Base-by-base conservation (phyloP, 2,888 invertebrate species). In the Agapostemon virescens region DNA sequence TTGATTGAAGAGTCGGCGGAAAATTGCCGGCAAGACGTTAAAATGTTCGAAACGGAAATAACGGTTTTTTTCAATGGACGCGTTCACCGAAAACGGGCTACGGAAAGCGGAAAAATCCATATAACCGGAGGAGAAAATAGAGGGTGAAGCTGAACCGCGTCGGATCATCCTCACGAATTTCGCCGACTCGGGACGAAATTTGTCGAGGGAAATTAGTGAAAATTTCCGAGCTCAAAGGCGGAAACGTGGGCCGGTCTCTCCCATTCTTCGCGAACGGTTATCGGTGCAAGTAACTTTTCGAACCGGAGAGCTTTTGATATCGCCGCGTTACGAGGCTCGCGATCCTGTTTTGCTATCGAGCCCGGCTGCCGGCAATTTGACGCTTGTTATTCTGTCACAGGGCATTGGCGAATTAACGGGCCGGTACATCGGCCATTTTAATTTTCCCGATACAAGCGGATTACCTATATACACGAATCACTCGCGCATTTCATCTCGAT, bases 361-460 rank as follows among this genome's bases (percentile, higher is more conserved):
- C 63, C 58, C 58, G 63, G 55, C 70, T 45, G 45, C 58, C 36
- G 55, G 70, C 83, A 83, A 86, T 84, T 88, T 84, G 85, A 86
- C 77, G 85, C 84, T 88, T 85, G 85, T 86, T 87, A 85, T 79
- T 83, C 77, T 80, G 83, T 83, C 82, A 80, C 72, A 74, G 70
- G 84, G 84, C 83, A 87, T 87, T 85, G 87, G 84, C 83, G 79
- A 86, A 88, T 89, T 87, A 89, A 89, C 87, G 86, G 81, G 73
- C 82, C 74, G 75, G 61, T 66, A 80, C 81, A 69, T 82, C 79
- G 84, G 77, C 81, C 84, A 84, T 89, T 89, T 89, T 89, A 87
- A 89, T 89, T 88, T 87, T 84, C 69, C 69, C 84, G 74, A 85
- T 88, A 83, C 84, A 83, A 87, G 72, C 84, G 72, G 83, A 88